Evolutionary conservation across 2,888 invertebrate species (phyloP).

Genomic region (Drepana falcataria): DNA sequence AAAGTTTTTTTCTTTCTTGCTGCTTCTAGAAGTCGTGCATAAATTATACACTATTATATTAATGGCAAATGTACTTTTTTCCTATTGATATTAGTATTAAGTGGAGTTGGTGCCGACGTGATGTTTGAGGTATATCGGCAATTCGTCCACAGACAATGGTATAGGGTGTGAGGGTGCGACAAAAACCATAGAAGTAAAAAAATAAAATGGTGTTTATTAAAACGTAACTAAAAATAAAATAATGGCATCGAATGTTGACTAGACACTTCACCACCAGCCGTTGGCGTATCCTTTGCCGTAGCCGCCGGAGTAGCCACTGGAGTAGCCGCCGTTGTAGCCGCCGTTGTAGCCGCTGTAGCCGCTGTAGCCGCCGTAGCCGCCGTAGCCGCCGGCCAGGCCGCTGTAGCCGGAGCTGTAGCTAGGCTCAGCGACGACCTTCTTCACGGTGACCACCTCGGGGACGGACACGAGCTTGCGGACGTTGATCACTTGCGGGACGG

Average conservation of each 20-base stretch:
- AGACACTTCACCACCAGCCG: conserved; percentile 18
- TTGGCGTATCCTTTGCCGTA: conserved; percentile 13
- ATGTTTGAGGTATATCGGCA: too few species aligned
- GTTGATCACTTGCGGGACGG: conserved; percentile 35
- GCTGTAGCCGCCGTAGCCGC: conserved; percentile 6
- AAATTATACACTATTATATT: too few species aligned
- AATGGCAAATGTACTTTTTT: too few species aligned
- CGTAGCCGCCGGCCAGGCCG: conserved; percentile 10
- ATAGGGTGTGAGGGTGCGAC: neutral
- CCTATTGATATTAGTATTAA: too few species aligned
- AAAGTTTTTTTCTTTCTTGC: too few species aligned
- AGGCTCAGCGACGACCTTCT: conserved; percentile 33
- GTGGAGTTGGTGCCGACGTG: too few species aligned
- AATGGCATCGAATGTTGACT: conserved; percentile 4
- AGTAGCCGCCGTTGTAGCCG: conserved; percentile 3
- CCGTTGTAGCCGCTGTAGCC: conserved; percentile 12
- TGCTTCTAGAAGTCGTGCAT: too few species aligned
- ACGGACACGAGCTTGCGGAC: conserved; percentile 46
- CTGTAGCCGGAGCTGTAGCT: conserved; percentile 18
- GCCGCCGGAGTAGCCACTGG: conserved; percentile 7
- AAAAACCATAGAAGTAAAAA: neutral
- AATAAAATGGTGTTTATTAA: neutral
- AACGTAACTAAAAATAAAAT: neutral
- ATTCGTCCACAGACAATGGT: too few species aligned
- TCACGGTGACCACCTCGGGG: conserved; percentile 46